Conservation (phyloP, 2,113 vertebrate species). For the Cheirogaleus medius region DNA sequence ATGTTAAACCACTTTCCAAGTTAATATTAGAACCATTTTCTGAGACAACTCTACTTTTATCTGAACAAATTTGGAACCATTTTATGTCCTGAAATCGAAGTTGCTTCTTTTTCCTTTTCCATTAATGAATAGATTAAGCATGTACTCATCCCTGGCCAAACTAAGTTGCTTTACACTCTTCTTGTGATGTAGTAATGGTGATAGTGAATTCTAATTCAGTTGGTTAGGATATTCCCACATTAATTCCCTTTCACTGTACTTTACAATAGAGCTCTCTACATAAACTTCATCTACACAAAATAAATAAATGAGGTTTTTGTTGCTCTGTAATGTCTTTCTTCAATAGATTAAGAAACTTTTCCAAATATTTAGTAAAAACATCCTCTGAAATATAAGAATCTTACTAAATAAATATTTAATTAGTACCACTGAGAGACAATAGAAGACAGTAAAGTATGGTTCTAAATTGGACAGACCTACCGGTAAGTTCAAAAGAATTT, state of each 20-base stretch:
- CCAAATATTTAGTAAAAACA: background rate
- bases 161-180: background rate
- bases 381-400: background rate
- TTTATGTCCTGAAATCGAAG: background rate
- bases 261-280: background rate
- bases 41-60: background rate
- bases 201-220: background rate
- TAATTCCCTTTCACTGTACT: background rate
- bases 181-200: background rate
- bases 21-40: background rate
- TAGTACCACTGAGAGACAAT: background rate
- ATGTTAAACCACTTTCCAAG: background rate
- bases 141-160: background rate
- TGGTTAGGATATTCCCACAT: background rate
- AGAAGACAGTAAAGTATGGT: background rate
- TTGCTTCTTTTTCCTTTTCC: background rate
- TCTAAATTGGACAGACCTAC: background rate
- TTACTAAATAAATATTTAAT: background rate
- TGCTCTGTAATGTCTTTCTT: background rate
- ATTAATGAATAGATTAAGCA: slow-evolving; percentile 23
- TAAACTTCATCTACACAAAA: background rate
- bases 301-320: background rate
- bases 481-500: background rate
- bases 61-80: background rate
- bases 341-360: background rate